Base-by-base conservation (phyloP, 1,140 invertebrate genomes). In the Eupristina koningsbergeri region DNA sequence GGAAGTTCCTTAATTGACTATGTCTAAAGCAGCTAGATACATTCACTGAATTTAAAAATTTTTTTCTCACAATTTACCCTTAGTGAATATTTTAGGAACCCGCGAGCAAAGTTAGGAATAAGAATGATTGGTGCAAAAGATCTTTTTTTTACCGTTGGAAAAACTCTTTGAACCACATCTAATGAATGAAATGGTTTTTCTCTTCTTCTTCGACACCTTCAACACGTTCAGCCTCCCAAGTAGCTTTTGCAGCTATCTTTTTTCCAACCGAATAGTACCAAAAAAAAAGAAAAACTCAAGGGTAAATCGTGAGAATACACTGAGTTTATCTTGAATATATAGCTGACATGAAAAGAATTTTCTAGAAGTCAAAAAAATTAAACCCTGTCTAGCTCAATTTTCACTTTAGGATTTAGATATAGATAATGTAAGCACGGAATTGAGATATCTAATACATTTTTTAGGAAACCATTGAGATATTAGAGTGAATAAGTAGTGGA, bases 131-230 rank as follows among this genome's bases (percentile, higher is more conserved):
- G 39, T n/a, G 31, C 11, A 58, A n/a, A 71, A 29, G 47, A 80
- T 69, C 31, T 31, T 39, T 53, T 39, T 41, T 50, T 2, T 19
- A 53, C 3, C 53, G 36, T 29, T 22, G 36, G 69, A 77, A 71
- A 79, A 79, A 61, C 29, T 63, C 29, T n/a, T 53, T 22, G 39
- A 74, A 19, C 41, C 34, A 0, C 47, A 29, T 53, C 69, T 84
- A 80, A 84, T 80, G 78, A 84, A 84, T 80, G 83, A 80, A 84
- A 80, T 80, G 78, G 45, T 76, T 76, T 63, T 80, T 75, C 77
- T 13, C 41, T 69, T 77, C 53, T 71, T 80, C 17, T 79, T 39
- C 50, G 76, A 79, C 29, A 45, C 26, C 69, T 75, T 63, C 36
- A 34, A 71, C 61, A 29, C 15, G 76, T n/a, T 79, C 3, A 6